Base-by-base conservation (phyloP, 2,888 invertebrate species). In the Cordilura impudica region DNA sequence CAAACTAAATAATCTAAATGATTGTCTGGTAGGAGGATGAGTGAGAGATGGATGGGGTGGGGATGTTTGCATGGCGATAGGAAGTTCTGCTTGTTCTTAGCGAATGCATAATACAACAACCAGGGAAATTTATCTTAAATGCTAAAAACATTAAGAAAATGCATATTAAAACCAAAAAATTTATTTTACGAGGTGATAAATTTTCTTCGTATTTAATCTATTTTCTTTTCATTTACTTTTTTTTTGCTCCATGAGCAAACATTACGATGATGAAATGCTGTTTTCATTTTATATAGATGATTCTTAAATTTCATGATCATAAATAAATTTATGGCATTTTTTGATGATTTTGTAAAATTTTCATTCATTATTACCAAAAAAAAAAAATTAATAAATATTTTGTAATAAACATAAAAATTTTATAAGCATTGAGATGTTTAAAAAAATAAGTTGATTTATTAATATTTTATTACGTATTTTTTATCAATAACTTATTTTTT, bases 301-400 rank as follows among this genome's bases (percentile, higher is more conserved):
- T 49, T 19, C 6, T 47, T 26, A 35, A 54, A 35, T 56, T 58
- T 47, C 21, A 14, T 31, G 6, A 10, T 49, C 26, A 18, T 66
- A 23, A 60, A 66, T 31, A 60, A 53, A 47, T 69, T 69, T 69
- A 56, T 56, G 56, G 31, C 21, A 60, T 67, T 75, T 56, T 61
- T 19, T 54, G 26, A 61, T 67, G 67, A 53, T 45, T 54, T 18
- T 8, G 31, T 53, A 60, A 60, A 60, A 31, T 45, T 45, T 14
- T 39, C 35, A 39, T 39, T 39, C 35, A 39, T 39, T 39, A 39
- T n/a, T 2, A 39, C 14, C 5, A n/a, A n/a, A n/a, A n/a, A n/a
- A n/a, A n/a, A n/a, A n/a, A n/a, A n/a, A n/a, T n/a, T n/a, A n/a
- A n/a, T n/a, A n/a, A n/a, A n/a, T n/a, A n/a, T n/a, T n/a, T n/a